A percentile compares a stretch with the other conserved stretches of the same genome.
These are phyloP conservation scores for Aurelia aurita DNA, from an alignment of 30 jellyfish, hydroid and myxozoan species.

Conservation along the genomic window DNA sequence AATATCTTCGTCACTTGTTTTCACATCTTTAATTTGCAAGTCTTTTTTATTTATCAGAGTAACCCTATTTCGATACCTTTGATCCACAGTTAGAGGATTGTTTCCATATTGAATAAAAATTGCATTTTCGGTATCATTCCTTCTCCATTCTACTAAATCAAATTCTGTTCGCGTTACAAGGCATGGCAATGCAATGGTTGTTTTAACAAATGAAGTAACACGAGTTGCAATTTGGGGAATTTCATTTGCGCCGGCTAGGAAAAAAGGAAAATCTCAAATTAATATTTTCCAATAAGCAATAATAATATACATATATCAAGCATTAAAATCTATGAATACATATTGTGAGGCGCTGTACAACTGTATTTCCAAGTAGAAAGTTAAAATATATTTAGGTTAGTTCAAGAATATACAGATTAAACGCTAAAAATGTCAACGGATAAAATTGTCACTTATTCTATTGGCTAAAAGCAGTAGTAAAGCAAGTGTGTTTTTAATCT, in stretches of 20 bases:
- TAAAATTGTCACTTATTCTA: too few relatives aligned
- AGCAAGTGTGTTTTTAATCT: too few relatives aligned
- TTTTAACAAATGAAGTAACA: conserved; percentile 55
- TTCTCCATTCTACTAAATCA: conserved; percentile 67
- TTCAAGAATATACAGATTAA: too few relatives aligned
- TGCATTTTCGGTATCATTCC: conserved; percentile 64
- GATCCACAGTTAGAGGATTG: conserved; percentile 23
- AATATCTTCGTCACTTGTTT: conserved; percentile 54
- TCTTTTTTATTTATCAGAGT: conserved; percentile 28
- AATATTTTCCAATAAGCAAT: too few relatives aligned
- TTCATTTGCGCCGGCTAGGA: conserved; percentile 25
- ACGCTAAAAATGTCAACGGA: too few relatives aligned
- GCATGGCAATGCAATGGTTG: conserved; percentile 63
- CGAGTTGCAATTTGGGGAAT: conserved; percentile 40
- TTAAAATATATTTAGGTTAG: too few relatives aligned
- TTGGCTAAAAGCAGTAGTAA: too few relatives aligned
- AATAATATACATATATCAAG: too few relatives aligned
- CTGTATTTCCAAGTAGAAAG: too few relatives aligned
- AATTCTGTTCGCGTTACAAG: conserved; percentile 11
- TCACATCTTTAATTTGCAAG: conserved; percentile 60
- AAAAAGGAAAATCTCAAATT: neutral
- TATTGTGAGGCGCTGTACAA: too few relatives aligned
- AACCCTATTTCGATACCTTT: conserved; percentile 34
- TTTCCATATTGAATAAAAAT: conserved; percentile 33
- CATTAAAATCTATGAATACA: too few relatives aligned